Conservation (phyloP, 2,888 invertebrate species). For the Rhyacophila evoluta region DNA sequence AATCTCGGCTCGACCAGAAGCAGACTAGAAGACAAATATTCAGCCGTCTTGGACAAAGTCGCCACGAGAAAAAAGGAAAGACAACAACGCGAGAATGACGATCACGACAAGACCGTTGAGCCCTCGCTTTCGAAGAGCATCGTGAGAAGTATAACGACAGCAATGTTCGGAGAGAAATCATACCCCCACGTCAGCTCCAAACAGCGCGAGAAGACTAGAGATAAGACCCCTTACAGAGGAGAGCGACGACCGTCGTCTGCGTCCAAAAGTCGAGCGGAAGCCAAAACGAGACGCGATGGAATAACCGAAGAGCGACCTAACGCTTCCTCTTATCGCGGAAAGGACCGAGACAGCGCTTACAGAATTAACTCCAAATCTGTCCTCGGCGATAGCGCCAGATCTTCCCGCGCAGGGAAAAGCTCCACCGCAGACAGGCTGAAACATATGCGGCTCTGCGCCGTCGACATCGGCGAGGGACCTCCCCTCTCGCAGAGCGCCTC, state of each 20-base stretch:
- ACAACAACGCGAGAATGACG: constrained; percentile 61
- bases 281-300: constrained; percentile 61
- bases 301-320: constrained; percentile 60
- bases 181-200: constrained; percentile 69
- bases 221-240: constrained; percentile 75
- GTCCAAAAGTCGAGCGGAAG: constrained; percentile 58
- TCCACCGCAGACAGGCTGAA: constrained; percentile 69
- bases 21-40: constrained; percentile 84
- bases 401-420: constrained; percentile 74
- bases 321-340: constrained; percentile 59
- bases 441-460: constrained; percentile 69
- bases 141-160: constrained; percentile 79
- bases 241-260: constrained; percentile 65
- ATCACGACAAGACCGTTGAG: constrained; percentile 77
- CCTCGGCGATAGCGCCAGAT: constrained; percentile 62
- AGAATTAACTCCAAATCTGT: constrained; percentile 66
- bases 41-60: constrained; percentile 79
- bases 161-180: constrained; percentile 77
- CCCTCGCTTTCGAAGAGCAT: constrained; percentile 66
- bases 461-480: constrained; percentile 64
- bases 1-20: constrained; percentile 71
- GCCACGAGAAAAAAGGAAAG: constrained; percentile 72
- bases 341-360: constrained; percentile 69
- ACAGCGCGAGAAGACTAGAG: constrained; percentile 66
- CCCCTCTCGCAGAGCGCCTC: constrained; percentile 41